Conservation (phyloP, 1,140 invertebrate species). For the Acromyrmex charruanus region DNA sequence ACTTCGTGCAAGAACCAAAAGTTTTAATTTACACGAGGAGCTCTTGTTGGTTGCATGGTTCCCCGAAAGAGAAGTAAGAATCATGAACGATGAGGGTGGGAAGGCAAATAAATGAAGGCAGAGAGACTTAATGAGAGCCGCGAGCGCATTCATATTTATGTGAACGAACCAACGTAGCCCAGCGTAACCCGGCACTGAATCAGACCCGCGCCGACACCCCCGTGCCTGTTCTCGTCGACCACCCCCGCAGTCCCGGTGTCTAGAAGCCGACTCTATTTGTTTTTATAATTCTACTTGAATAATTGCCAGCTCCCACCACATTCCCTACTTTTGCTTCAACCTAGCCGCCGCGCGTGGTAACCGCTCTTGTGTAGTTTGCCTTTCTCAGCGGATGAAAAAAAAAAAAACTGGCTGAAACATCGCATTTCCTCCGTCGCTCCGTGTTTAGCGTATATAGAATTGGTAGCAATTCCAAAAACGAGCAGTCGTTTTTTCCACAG, state of each 20-base stretch:
- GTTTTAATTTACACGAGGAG: constrained; percentile 54
- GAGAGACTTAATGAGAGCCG: constrained; percentile 82
- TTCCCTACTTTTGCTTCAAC: background rate
- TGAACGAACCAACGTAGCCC: constrained; percentile 75
- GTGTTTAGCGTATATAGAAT: background rate
- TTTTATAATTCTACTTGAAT: constrained; percentile 83
- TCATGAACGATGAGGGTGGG: constrained; percentile 63
- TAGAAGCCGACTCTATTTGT: constrained; percentile 79
- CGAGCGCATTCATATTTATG: constrained; percentile 84
- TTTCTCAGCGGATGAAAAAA: background rate
- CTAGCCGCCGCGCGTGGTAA: constrained; percentile 53
- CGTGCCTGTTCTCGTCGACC: constrained; percentile 60
- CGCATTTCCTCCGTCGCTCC: background rate
- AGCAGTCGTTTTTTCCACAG: background rate
- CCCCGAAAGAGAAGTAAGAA: constrained; percentile 42
- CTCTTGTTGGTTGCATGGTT: constrained; percentile 52
- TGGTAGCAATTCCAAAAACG: constrained; percentile 40
- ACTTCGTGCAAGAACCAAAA: constrained; percentile 61
- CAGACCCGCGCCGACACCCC: constrained; percentile 72
- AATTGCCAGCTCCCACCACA: constrained; percentile 75
- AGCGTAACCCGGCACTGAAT: constrained; percentile 74
- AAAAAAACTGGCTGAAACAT: constrained; percentile 52
- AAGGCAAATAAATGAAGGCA: constrained; percentile 76
- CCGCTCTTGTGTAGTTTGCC: constrained; percentile 34
- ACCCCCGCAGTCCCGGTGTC: constrained; percentile 55